These are phyloP conservation scores for Artibeus lituratus DNA, from an alignment of 2,797 vertebrate species.

Conservation along the genomic window DNA sequence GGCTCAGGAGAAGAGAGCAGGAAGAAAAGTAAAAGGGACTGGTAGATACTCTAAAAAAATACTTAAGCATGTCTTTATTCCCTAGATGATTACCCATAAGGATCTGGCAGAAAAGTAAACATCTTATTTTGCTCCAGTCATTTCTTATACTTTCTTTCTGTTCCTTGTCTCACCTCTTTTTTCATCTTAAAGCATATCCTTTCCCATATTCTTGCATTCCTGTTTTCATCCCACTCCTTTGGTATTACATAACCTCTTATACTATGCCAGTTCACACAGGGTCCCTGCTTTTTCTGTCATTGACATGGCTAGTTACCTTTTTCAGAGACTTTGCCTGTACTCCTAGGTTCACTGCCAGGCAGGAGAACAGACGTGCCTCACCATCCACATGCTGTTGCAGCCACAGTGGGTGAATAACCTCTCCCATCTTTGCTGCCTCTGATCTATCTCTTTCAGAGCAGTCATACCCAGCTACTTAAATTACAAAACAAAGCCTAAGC, in stretches of 20 bases:
- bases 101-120: neutral
- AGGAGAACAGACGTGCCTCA: neutral
- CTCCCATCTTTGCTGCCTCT: neutral
- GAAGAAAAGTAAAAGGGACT: neutral
- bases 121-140: neutral
- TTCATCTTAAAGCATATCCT: neutral
- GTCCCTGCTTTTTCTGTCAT: neutral
- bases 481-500: neutral
- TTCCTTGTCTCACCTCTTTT: neutral
- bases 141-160: neutral
- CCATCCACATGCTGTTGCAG: neutral
- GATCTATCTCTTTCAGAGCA: neutral
- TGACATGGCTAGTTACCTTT: neutral
- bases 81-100: neutral
- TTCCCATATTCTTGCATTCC: neutral
- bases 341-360: neutral
- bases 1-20: neutral
- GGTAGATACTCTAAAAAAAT: neutral
- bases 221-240: neutral
- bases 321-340: neutral
- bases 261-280: neutral
- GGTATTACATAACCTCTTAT: neutral
- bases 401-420: neutral
- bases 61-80: neutral
- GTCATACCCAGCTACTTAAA: neutral